Percentiles rank a stretch among this genome's conserved stretches.
These are phyloP conservation scores for Oryzias dopingdopingensis DNA, from an alignment of 2,797 vertebrate species.

Conservation along the genomic window DNA sequence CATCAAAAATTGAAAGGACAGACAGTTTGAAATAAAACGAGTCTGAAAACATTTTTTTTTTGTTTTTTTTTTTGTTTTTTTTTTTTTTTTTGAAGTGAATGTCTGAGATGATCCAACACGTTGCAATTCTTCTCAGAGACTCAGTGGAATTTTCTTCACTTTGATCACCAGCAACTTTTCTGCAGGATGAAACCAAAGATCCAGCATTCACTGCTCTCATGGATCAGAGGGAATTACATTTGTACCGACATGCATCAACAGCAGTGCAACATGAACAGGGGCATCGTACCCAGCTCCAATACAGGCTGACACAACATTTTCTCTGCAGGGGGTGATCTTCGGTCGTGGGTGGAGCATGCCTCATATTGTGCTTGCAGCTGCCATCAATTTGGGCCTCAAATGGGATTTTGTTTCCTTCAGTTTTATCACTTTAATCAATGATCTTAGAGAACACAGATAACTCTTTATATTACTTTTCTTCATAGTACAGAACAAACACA, in stretches of 20 bases:
- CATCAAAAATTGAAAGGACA: background rate
- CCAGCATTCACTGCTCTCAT: too few relatives aligned
- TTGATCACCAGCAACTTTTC: too few relatives aligned
- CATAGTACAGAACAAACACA: constrained; percentile 10
- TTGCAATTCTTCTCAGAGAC: too few relatives aligned
- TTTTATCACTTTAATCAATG: constrained; percentile 37
- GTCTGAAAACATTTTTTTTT: background rate
- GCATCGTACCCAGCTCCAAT: constrained; percentile 32
- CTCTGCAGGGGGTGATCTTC: constrained; percentile 31
- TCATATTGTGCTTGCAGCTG: constrained; percentile 58
- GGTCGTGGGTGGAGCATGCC: constrained; percentile 25
- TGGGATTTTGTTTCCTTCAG: constrained; percentile 38
- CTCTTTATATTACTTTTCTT: too few relatives aligned
- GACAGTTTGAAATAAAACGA: background rate
- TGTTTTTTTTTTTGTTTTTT: background rate
- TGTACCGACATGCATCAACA: too few relatives aligned
- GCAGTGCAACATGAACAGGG: constrained; percentile 19
- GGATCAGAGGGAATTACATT: too few relatives aligned
- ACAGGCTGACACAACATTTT: constrained; percentile 20
- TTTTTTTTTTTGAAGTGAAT: background rate
- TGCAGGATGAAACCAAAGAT: too few relatives aligned
- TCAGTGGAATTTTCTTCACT: too few relatives aligned
- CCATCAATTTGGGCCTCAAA: constrained; percentile 50
- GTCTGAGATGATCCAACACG: too few relatives aligned
- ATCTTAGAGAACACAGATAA: constrained; percentile 9